Base-by-base conservation (phyloP, 1,140 invertebrate genomes). In the Linepithema humile region DNA sequence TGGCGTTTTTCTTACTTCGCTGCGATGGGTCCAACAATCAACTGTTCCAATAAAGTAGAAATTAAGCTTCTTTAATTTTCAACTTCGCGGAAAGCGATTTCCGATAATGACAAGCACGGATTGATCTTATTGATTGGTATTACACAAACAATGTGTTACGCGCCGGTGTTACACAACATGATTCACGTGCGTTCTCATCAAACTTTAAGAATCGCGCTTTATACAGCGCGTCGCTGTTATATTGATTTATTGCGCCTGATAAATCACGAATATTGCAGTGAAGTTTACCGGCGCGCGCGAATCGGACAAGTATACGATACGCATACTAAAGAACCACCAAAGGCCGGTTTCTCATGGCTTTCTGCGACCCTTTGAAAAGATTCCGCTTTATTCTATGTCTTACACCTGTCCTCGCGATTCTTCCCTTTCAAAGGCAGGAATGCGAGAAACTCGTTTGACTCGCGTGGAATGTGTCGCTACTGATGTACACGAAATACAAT, bases 121-220 rank as follows among this genome's bases (percentile, higher is more conserved):
- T 38, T 17, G 32, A 72, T 38, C 29, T 32, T n/a, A 7, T 48
- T 48, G 72, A 84, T 77, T 82, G 69, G 60, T 69, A 75, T 48
- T 80, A 64, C 80, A 88, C 89, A 91, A 90, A 90, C 89, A 87
- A 90, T 77, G 83, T 23, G 85, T 88, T 90, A 90, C 72, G 57
- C 48, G 45, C 67, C 45, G 17, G 29, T 29, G 59, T n/a, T 65
- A 29, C 6, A 60, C 17, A 29, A 64, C 6, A 59, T 3, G 7
- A n/a, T 59, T 55, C 26, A 48, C 26, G 48, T 83, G 23, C 43
- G 70, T 57, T 48, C 29, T 3, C n/a, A 23, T 29, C 50, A 84
- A 85, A 60, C 20, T 26, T 50, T 45, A 57, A 57, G 55, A 75
- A 84, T 73, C 65, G 17, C 43, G 75, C 69, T 84, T 65, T 86